phyloP scores from a whole-genome alignment of 1,140 invertebrate genomes.

The Ylistrum balloti region DNA sequence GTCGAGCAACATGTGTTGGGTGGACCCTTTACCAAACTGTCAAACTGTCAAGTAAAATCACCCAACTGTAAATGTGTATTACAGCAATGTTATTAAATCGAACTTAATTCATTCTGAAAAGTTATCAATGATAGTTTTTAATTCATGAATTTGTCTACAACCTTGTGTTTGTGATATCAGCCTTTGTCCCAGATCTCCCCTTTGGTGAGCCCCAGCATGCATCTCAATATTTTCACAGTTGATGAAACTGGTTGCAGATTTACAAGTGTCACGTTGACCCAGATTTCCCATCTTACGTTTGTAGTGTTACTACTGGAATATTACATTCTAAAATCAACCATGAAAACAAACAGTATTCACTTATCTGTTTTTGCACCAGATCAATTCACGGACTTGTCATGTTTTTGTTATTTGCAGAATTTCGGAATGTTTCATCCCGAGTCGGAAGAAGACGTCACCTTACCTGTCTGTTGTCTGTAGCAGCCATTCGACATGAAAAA shows the following conservation, averaged over 20 bases:
- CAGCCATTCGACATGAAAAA: slow-evolving; percentile 9
- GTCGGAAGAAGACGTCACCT: background rate
- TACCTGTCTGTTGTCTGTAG: slow-evolving; percentile 32
- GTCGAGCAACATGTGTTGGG: background rate
- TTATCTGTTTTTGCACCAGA: background rate
- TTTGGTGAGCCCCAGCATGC: slow-evolving; percentile 30
- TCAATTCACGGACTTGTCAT: slow-evolving; percentile 14
- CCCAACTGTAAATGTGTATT: background rate
- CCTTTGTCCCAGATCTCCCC: background rate
- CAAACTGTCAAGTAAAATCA: background rate
- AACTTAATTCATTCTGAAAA: background rate
- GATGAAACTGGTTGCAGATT: slow-evolving; percentile 38
- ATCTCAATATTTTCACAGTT: slow-evolving; percentile 5
- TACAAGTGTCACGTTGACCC: slow-evolving; percentile 12
- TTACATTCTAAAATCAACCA: background rate
- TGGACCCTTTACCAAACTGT: background rate
- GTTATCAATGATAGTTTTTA: background rate
- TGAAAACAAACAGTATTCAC: background rate
- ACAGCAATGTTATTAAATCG: no score
- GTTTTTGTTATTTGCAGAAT: slow-evolving; percentile 40
- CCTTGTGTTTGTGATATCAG: background rate
- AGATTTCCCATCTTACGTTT: background rate
- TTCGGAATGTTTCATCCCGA: slow-evolving; percentile 20
- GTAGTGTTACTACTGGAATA: background rate
- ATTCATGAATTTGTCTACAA: background rate